These are phyloP conservation scores for Drosophila affinis DNA, from an alignment of 2,888 invertebrate species.

Conservation along the genomic window DNA sequence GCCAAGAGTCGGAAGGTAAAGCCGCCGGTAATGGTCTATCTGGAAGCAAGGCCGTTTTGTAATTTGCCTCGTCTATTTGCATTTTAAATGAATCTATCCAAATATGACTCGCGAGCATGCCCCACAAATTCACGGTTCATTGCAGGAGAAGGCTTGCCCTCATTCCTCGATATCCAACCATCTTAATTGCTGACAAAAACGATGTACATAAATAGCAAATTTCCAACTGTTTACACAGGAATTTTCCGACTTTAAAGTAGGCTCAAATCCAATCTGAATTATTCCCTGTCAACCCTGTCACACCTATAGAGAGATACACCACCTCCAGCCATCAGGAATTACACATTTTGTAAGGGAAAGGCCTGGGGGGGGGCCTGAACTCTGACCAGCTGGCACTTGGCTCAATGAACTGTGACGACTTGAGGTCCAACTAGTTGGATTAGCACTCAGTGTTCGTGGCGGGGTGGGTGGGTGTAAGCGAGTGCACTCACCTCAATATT, in stretches of 20 bases:
- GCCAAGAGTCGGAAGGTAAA: constrained; percentile 6
- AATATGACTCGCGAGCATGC: constrained; percentile 36
- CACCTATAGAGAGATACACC: neutral
- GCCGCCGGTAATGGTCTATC: neutral
- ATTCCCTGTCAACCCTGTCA: no score
- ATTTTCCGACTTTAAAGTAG: no score
- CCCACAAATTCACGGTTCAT: constrained; percentile 38
- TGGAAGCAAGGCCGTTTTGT: constrained; percentile 17
- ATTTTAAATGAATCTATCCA: constrained; percentile 42
- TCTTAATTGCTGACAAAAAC: no score
- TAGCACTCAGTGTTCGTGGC: constrained; percentile 46
- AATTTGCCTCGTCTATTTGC: constrained; percentile 29
- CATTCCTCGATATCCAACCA: no score
- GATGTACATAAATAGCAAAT: no score
- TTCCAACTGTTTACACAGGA: no score
- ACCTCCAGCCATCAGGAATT: no score
- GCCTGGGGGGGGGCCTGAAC: neutral
- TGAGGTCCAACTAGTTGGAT: constrained; percentile 61
- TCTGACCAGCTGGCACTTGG: constrained; percentile 50
- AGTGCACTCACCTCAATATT: constrained; percentile 64
- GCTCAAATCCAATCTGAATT: no score
- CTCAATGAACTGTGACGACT: constrained; percentile 68
- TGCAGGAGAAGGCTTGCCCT: constrained; percentile 38
- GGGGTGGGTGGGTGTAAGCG: constrained; percentile 32
- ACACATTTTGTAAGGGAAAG: neutral